phyloP scores from a whole-genome alignment of 2,888 invertebrate genomes.

The Myopa testacea region DNA sequence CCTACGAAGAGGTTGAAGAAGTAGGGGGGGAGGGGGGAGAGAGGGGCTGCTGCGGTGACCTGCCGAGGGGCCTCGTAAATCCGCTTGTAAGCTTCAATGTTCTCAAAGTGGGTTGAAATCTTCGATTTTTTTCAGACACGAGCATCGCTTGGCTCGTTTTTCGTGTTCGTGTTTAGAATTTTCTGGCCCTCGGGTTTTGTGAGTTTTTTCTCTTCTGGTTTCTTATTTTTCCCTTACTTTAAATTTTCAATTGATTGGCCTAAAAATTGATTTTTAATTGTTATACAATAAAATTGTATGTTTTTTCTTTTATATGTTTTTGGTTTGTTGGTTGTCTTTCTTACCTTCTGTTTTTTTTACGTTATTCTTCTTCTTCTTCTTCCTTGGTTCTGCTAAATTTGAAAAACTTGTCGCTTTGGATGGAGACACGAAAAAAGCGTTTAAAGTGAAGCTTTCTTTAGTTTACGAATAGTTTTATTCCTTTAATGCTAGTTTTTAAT shows the following conservation, averaged over 20 bases:
- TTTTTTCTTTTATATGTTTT: constrained; percentile 37
- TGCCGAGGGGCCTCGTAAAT: constrained; percentile 37
- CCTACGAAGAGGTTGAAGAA: background rate
- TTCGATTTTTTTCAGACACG: constrained; percentile 50
- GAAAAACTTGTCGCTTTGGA: constrained; percentile 54
- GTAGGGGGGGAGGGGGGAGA: too few relatives aligned
- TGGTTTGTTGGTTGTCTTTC: constrained; percentile 2
- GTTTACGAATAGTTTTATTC: constrained; percentile 26
- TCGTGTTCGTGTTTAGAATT: background rate
- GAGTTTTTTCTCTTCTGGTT: background rate
- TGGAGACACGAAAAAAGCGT: constrained; percentile 54
- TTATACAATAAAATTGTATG: constrained; percentile 9
- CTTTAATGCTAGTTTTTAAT: constrained; percentile 24
- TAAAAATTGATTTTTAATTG: constrained; percentile 16
- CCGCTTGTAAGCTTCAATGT: constrained; percentile 11
- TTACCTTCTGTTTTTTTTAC: constrained; percentile 32
- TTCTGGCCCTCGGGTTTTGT: background rate
- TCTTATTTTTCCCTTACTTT: background rate
- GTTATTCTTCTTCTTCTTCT: constrained; percentile 15
- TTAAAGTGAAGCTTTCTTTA: constrained; percentile 40
- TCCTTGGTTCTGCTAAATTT: constrained; percentile 37
- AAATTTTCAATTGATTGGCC: constrained; percentile 3
- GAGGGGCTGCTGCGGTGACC: too few relatives aligned
- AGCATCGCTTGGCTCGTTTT: constrained; percentile 27
- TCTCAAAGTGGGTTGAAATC: constrained; percentile 49